phyloP scores from a whole-genome alignment of 2,888 invertebrate species.

The Argyra leucocephala region DNA sequence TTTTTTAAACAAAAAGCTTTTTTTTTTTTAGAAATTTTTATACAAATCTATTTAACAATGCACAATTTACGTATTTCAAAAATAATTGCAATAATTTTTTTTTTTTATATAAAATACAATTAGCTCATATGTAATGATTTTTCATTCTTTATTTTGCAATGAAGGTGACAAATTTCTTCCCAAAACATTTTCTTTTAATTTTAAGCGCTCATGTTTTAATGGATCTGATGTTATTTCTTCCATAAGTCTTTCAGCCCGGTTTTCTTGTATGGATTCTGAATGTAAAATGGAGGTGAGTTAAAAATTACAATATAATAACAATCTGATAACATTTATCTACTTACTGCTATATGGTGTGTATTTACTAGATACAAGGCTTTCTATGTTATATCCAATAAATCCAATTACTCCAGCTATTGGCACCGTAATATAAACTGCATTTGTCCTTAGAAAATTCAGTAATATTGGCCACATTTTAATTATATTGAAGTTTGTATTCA shows the following conservation, averaged over 20 bases:
- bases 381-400: slow-evolving; percentile 77
- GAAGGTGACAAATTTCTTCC: slow-evolving; percentile 60
- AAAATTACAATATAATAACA: slow-evolving; percentile 5
- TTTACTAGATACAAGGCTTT: slow-evolving; percentile 60
- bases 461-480: slow-evolving; percentile 67
- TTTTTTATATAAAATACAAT: too few relatives aligned
- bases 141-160: slow-evolving; percentile 40
- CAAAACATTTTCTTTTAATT: slow-evolving; percentile 56
- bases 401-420: slow-evolving; percentile 77
- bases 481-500: too few relatives aligned
- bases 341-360: slow-evolving; percentile 66
- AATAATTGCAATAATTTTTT: too few relatives aligned
- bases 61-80: too few relatives aligned
- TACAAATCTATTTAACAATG: too few relatives aligned
- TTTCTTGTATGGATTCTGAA: slow-evolving; percentile 63
- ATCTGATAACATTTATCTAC: slow-evolving; percentile 28
- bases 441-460: slow-evolving; percentile 55
- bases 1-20: too few relatives aligned
- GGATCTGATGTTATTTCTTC: slow-evolving; percentile 51
- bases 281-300: slow-evolving; percentile 8
- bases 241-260: slow-evolving; percentile 57
- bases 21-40: too few relatives aligned
- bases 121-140: slow-evolving; percentile 12
- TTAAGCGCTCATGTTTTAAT: slow-evolving; percentile 57
- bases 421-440: slow-evolving; percentile 69